Evolutionary conservation across 1,140 invertebrate species (phyloP).

Genomic region (Ditylenchus dipsaci): DNA sequence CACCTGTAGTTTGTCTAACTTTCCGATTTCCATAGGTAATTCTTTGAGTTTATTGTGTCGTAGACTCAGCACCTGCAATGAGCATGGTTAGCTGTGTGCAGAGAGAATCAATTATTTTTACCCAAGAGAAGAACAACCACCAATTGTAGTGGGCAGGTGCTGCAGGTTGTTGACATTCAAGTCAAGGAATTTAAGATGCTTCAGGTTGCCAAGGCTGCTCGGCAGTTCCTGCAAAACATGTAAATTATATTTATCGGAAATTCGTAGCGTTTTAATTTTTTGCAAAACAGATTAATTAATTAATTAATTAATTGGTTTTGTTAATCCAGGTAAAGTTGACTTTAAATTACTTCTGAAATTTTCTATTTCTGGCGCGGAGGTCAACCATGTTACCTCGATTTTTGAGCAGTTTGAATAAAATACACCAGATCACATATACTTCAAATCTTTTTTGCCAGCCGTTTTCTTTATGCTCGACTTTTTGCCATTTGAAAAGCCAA

Average conservation of each 20-base stretch:
- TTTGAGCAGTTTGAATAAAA: no score
- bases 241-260: not conserved
- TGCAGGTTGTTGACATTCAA: conserved; percentile 87
- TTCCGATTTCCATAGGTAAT: conserved; percentile 82
- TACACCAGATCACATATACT: no score
- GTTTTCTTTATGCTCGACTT: no score
- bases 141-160: conserved; percentile 74
- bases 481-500: no score
- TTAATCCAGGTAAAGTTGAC: not conserved
- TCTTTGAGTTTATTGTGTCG: conserved; percentile 86
- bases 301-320: not conserved
- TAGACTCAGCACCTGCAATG: conserved; percentile 73
- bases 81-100: no score
- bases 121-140: conserved; percentile 66
- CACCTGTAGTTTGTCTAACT: conserved; percentile 78
- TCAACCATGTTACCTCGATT: no score
- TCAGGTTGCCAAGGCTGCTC: conserved; percentile 82
- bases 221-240: conserved; percentile 69
- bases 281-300: no score
- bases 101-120: no score
- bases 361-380: no score
- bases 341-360: no score
- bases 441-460: no score
- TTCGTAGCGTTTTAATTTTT: not conserved
- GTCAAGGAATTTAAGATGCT: conserved; percentile 78